phyloP scores from a whole-genome alignment of 1,140 invertebrate species.

The Zaprionus davidi region DNA sequence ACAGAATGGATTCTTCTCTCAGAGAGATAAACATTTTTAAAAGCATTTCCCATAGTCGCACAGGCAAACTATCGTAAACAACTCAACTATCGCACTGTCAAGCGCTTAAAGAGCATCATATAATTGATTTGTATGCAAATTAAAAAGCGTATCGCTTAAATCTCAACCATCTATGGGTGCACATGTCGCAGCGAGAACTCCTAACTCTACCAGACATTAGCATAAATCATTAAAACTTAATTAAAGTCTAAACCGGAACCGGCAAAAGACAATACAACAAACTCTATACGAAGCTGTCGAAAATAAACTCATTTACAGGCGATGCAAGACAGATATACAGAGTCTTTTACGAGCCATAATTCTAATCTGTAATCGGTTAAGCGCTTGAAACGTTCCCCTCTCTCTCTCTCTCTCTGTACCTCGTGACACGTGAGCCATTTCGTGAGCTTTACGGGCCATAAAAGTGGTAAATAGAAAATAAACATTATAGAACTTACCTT shows the following conservation, averaged over 20 bases:
- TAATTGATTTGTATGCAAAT: slow-evolving; percentile 41
- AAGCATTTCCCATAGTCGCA: neutral
- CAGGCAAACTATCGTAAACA: neutral
- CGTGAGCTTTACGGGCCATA: slow-evolving; percentile 52
- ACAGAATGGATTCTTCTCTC: neutral
- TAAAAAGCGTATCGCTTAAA: slow-evolving; percentile 4
- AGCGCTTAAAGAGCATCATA: neutral
- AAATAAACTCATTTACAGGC: slow-evolving; percentile 63
- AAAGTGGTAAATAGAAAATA: slow-evolving; percentile 28
- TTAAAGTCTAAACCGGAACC: slow-evolving; percentile 68
- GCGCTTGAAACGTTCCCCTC: slow-evolving; percentile 39
- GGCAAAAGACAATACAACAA: slow-evolving; percentile 26
- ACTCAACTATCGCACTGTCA: neutral
- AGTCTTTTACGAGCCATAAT: slow-evolving; percentile 67
- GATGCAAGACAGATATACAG: slow-evolving; percentile 3
- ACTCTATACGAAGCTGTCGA: slow-evolving; percentile 15
- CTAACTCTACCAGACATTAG: slow-evolving; percentile 31
- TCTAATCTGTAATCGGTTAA: slow-evolving; percentile 71
- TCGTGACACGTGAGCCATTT: slow-evolving; percentile 60
- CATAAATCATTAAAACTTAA: slow-evolving; percentile 71
- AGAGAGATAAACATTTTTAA: neutral
- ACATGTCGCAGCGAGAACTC: slow-evolving; percentile 31
- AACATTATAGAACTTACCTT: slow-evolving; percentile 60
- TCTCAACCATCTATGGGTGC: slow-evolving; percentile 20
- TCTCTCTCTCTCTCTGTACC: neutral